Conservation (phyloP, 2,888 invertebrate genomes). For the Calameuta pallipes region DNA sequence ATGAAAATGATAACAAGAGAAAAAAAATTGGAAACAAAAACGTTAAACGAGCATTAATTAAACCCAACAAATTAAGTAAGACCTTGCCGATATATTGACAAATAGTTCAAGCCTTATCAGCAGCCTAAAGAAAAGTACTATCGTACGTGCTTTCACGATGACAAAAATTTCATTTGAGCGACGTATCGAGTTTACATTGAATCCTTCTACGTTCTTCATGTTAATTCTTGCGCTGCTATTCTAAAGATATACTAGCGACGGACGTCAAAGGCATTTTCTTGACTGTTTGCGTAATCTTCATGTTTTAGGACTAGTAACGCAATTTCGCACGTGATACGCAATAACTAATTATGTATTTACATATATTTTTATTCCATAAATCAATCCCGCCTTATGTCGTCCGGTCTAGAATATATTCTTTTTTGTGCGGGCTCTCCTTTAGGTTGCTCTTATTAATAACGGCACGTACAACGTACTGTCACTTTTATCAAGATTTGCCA, state of each 20-base stretch:
- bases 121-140: not conserved
- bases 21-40: not conserved
- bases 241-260: not conserved
- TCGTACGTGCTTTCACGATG: not conserved
- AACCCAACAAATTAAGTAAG: not conserved
- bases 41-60: not conserved
- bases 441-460: not conserved
- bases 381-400: not conserved
- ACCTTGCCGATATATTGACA: not conserved
- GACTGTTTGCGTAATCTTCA: not conserved
- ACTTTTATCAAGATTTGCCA: conserved; percentile 5
- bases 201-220: not conserved
- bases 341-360: not conserved
- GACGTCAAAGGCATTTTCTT: not conserved
- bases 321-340: not conserved
- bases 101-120: not conserved
- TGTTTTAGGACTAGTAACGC: not conserved
- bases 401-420: not conserved
- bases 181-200: not conserved
- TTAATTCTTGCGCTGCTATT: not conserved
- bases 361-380: not conserved
- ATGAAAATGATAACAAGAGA: not conserved
- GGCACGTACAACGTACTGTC: conserved; percentile 8
- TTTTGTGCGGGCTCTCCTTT: not conserved
- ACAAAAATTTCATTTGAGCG: not conserved